These are phyloP conservation scores for Chaunax sp. DNA, from an alignment of 2,797 vertebrate species.

Conservation along the genomic window DNA sequence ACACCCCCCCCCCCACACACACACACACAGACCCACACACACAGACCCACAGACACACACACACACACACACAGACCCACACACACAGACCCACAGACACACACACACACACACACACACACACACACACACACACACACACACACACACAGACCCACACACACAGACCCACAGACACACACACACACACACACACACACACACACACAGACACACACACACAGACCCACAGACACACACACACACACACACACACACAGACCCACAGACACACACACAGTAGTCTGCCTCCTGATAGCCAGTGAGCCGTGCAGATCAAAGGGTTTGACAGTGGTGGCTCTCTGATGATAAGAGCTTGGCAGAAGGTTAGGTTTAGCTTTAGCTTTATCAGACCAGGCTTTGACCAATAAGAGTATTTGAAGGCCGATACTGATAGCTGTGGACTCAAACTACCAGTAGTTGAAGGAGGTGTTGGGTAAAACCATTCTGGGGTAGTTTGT, in stretches of 20 bases:
- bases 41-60: slow-evolving; percentile 47
- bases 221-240: slow-evolving; percentile 42
- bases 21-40: slow-evolving; percentile 70
- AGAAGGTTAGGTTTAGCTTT: slow-evolving; percentile 62
- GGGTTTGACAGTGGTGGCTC: slow-evolving; percentile 60
- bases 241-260: slow-evolving; percentile 69
- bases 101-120: too few relatives aligned
- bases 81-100: slow-evolving; percentile 59
- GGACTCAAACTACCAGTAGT: slow-evolving; percentile 5
- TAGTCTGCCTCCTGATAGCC: slow-evolving; percentile 67
- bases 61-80: slow-evolving; percentile 67
- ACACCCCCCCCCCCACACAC: slow-evolving; percentile 75
- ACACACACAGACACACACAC: slow-evolving; percentile 54
- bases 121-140: slow-evolving; percentile 55
- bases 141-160: slow-evolving; percentile 74
- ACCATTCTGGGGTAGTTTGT: too few relatives aligned
- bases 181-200: slow-evolving; percentile 68
- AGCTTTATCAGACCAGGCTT: slow-evolving; percentile 58
- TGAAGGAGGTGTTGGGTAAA: neutral
- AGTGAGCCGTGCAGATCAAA: slow-evolving; percentile 74
- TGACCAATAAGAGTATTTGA: slow-evolving; percentile 44
- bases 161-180: slow-evolving; percentile 51
- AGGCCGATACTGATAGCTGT: slow-evolving; percentile 35
- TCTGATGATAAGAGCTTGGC: slow-evolving; percentile 70
- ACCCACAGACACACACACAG: slow-evolving; percentile 75